Evolutionary conservation across 1,140 invertebrate genomes (phyloP), one percentile per base, ranked within the genome.

Genomic region (Caenorhabditis latens): DNA sequence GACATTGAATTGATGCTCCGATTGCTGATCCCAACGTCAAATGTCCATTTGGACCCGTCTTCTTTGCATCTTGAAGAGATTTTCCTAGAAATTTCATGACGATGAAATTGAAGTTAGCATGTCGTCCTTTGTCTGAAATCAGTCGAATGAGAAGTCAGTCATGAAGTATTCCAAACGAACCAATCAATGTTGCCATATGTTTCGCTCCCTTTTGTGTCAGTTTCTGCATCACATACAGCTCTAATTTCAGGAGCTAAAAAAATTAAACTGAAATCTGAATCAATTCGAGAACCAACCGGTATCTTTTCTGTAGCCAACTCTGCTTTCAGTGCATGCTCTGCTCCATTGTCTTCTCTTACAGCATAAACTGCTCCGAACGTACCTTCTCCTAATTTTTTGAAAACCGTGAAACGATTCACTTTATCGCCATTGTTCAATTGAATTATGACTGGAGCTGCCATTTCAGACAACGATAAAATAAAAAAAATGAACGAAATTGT

Each of bases 21-120:
- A 90, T 89, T 1, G 90, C 87, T 19, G 85, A 85, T 32, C 90
- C 90, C 14, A 86, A 67, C 55, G 53, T 86, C 16, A 90, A 71
- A 46, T 88, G 84, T 24, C 75, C 40, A 24, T 85, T 46, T 48
- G 88, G 88, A 4, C 86, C 86, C 13, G 82, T 87, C 46, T 87
- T 87, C 82, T 87, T 87, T 21, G 63, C 63, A 53, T 87, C 86
- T 82, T 87, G 86, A 1, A 88, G 43, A 11, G 84, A 86, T 16
- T 84, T 79, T 43, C 88, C 88, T 32, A 88, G 61, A 57, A 83
- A 84, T 46, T 86, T 88, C 88, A 88, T 88, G 63, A 88, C 83
- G 42, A 88, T 83, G 83, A 71, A 86, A 43, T 88, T 88, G 61
- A 86, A 88, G 42, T 86, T 84, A 13, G 75, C 63, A 32, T 57